Evolutionary conservation across 2,888 invertebrate genomes (phyloP).

Genomic region (Bombylius major): DNA sequence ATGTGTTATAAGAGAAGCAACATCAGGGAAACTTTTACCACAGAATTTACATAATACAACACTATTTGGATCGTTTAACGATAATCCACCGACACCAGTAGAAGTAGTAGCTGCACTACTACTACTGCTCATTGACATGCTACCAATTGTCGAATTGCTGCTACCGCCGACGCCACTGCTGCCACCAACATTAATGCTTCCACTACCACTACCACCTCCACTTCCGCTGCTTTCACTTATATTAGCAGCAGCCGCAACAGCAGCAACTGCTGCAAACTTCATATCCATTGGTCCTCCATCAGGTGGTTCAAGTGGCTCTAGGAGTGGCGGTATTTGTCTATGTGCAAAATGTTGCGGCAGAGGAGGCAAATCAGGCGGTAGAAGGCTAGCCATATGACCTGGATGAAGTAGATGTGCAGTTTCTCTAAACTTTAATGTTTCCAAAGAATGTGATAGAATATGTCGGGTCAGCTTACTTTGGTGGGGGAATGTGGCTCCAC

Average conservation of each 20-base stretch:
- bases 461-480: conserved; percentile 85
- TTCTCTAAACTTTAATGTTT: conserved; percentile 76
- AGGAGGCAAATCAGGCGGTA: conserved; percentile 29
- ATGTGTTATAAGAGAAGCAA: conserved; percentile 75
- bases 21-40: conserved; percentile 85
- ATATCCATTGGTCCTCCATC: conserved; percentile 21
- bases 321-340: conserved; percentile 19
- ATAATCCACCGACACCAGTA: conserved; percentile 22
- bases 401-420: conserved; percentile 48
- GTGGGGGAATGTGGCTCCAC: conserved; percentile 77
- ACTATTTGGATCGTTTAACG: conserved; percentile 48
- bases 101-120: conserved; percentile 7
- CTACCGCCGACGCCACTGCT: conserved; percentile 37
- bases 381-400: conserved; percentile 45
- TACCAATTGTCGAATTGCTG: conserved; percentile 11
- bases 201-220: conserved; percentile 27
- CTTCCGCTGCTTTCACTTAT: conserved; percentile 19
- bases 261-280: conserved; percentile 24
- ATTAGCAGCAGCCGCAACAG: conserved; percentile 35
- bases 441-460: conserved; percentile 77
- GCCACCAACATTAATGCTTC: conserved; percentile 39
- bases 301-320: conserved; percentile 33
- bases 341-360: conserved; percentile 36
- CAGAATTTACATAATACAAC: conserved; percentile 86
- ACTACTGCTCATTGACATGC: conserved; percentile 28